These are phyloP conservation scores for Tetanocera ferruginea DNA, from an alignment of 2,888 invertebrate species.

Conservation along the genomic window DNA sequence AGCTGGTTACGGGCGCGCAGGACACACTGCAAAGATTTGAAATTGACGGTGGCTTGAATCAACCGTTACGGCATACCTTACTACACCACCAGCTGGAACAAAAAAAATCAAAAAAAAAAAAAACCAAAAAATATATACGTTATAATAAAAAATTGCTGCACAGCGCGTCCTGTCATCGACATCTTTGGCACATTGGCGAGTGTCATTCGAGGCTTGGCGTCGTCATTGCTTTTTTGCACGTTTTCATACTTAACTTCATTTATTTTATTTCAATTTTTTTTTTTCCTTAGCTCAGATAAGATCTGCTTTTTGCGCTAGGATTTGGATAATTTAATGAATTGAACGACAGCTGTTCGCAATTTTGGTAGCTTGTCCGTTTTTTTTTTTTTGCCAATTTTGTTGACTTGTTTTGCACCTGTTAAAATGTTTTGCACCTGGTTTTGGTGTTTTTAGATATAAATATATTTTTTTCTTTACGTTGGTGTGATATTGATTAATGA, in stretches of 20 bases:
- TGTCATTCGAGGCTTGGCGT: neutral
- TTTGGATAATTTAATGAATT: neutral
- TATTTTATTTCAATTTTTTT: neutral
- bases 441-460: neutral
- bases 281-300: neutral
- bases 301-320: neutral
- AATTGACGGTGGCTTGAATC: too few species aligned
- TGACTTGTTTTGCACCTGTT: neutral
- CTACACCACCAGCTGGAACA: too few species aligned
- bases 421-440: neutral
- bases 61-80: too few species aligned
- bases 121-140: neutral
- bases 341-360: neutral
- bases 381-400: neutral
- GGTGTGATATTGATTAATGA: neutral
- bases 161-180: neutral
- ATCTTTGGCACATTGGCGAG: neutral
- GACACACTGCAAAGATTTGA: too few species aligned
- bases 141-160: neutral
- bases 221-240: neutral
- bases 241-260: neutral
- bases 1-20: too few species aligned
- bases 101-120: too few species aligned
- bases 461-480: neutral
- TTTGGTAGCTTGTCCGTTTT: neutral